Conservation (phyloP, 2,797 vertebrate species). For the Oophaga sylvatica region DNA sequence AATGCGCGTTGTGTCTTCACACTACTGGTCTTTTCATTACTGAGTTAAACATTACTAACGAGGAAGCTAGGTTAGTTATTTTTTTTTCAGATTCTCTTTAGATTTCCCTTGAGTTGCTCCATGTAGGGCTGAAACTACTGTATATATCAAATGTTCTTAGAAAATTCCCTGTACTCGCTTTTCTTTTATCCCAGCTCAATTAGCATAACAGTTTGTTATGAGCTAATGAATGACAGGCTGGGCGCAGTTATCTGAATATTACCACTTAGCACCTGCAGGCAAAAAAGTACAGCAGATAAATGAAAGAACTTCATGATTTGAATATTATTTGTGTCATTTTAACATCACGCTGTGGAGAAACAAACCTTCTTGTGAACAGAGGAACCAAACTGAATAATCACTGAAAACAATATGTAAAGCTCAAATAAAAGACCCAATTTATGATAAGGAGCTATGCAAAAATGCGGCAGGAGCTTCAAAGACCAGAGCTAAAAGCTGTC, state of each 20-base stretch:
- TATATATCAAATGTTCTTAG: constrained; percentile 31
- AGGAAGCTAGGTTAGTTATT: constrained; percentile 12
- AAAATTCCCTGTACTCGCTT: constrained; percentile 27
- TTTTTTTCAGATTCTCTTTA: constrained; percentile 26
- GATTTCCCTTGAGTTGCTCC: constrained; percentile 29
- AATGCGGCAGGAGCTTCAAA: not conserved
- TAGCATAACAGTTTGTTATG: constrained; percentile 40
- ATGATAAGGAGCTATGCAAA: not conserved
- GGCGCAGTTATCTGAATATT: constrained; percentile 27
- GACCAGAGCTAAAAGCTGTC: not conserved
- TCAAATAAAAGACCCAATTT: not conserved
- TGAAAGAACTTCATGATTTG: constrained; percentile 13
- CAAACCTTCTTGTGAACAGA: constrained; percentile 5
- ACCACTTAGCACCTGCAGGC: constrained; percentile 44
- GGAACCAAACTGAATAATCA: constrained; percentile 18
- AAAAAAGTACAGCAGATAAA: constrained; percentile 26
- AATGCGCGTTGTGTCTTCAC: not conserved
- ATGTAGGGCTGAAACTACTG: constrained; percentile 18
- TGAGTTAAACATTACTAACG: constrained; percentile 8
- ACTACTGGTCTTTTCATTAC: constrained; percentile 15
- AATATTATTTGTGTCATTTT: constrained; percentile 42
- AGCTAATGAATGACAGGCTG: constrained; percentile 33
- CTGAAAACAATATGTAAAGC: constrained; percentile 19
- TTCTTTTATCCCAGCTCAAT: constrained; percentile 42
- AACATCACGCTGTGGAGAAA: constrained; percentile 27